These are phyloP conservation scores for Tillus elongatus DNA, from an alignment of 2,888 invertebrate species.

Conservation along the genomic window DNA sequence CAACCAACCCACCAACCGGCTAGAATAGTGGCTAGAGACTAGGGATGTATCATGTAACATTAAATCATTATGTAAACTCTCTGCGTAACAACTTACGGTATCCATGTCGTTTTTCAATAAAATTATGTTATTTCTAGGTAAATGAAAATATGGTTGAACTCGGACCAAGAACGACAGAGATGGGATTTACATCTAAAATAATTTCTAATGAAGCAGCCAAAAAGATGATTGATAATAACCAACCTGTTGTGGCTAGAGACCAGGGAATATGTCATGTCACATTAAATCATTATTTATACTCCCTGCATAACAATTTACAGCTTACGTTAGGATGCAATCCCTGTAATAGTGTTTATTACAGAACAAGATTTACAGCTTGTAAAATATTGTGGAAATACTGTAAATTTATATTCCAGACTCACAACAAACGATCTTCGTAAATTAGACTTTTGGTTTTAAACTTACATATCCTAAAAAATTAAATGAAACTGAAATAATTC, in stretches of 20 bases:
- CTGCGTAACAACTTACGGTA: no score
- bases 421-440: slow-evolving; percentile 16
- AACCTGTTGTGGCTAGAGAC: slow-evolving; percentile 9
- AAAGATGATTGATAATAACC: slow-evolving; percentile 10
- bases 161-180: slow-evolving; percentile 9
- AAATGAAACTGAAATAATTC: no score
- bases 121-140: no score
- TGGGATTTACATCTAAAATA: slow-evolving; percentile 9
- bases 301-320: slow-evolving; percentile 6
- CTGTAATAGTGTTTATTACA: slow-evolving; percentile 5
- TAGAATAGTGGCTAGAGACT: no score
- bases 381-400: slow-evolving; percentile 11
- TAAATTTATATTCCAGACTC: slow-evolving; percentile 15
- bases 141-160: slow-evolving; percentile 9
- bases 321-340: slow-evolving; percentile 8
- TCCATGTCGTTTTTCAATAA: no score
- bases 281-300: slow-evolving; percentile 6
- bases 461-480: slow-evolving; percentile 6
- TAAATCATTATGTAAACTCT: no score
- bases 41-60: no score
- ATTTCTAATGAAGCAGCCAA: slow-evolving; percentile 12
- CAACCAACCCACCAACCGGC: no score
- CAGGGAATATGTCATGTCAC: slow-evolving; percentile 14
- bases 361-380: slow-evolving; percentile 13
- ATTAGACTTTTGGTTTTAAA: slow-evolving; percentile 13